Conservation (phyloP, 2,888 invertebrate genomes). For the Aethes cnicana region DNA sequence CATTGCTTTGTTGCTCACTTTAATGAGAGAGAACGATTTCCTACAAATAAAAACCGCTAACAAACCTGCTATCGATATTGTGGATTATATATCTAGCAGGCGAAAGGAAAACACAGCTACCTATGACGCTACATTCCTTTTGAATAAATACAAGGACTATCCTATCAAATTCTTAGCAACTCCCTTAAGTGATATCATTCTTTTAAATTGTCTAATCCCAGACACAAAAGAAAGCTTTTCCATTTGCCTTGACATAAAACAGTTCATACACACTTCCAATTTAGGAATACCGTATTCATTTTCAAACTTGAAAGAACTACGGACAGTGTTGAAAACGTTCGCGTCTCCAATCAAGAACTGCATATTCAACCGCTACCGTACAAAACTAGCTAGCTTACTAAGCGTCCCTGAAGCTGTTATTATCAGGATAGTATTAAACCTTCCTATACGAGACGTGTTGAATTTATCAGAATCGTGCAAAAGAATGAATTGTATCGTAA, state of each 20-base stretch:
- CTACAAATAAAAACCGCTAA: slow-evolving; percentile 37
- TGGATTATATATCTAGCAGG: slow-evolving; percentile 44
- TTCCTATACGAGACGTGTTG: slow-evolving; percentile 45
- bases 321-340: slow-evolving; percentile 42
- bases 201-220: slow-evolving; percentile 45
- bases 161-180: slow-evolving; percentile 43
- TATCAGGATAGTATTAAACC: slow-evolving; percentile 41
- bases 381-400: slow-evolving; percentile 41
- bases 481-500: slow-evolving; percentile 42
- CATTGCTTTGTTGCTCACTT: slow-evolving; percentile 48
- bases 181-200: slow-evolving; percentile 40
- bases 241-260: slow-evolving; percentile 41
- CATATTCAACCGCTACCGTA: slow-evolving; percentile 43
- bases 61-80: slow-evolving; percentile 35
- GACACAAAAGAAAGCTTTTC: slow-evolving; percentile 42
- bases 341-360: slow-evolving; percentile 44
- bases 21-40: slow-evolving; percentile 55
- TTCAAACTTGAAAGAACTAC: slow-evolving; percentile 38
- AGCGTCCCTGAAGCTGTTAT: slow-evolving; percentile 48
- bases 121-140: slow-evolving; percentile 41
- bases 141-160: slow-evolving; percentile 40
- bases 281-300: slow-evolving; percentile 42
- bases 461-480: slow-evolving; percentile 45
- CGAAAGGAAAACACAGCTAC: slow-evolving; percentile 33
- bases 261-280: slow-evolving; percentile 37